Base-by-base conservation (phyloP, 1,140 invertebrate genomes). In the Drosophila murphyi region DNA sequence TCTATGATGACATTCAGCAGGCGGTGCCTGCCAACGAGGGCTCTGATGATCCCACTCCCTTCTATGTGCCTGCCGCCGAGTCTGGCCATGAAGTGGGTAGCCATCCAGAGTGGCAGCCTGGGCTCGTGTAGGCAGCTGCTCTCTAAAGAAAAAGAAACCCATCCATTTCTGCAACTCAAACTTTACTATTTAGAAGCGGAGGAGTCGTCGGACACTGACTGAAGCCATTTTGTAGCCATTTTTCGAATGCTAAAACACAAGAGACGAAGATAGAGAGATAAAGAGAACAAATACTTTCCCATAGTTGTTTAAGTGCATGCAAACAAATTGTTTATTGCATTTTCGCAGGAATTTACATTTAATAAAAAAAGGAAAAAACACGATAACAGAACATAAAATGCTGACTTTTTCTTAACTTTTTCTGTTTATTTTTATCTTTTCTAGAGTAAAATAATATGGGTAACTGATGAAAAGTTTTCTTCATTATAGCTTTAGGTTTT, bases 311-410 rank as follows among this genome's bases (percentile, higher is more conserved):
- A 88, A 88, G 83, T 89, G 85, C 83, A 88, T 89, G 80, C 80
- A 61, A 71, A 71, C 76, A 83, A 89, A 89, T 80, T 89, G 89
- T 89, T 89, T 89, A 89, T 89, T 89, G 89, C 85, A 89, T 89
- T 82, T 88, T 76, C 86, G 78, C 85, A 80, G 78, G 78, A 85
- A 89, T 76, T 88, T 88, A 73, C 69, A 64, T 69, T 61, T 72
- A 68, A 72, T 73, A 64, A 70, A 72, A 64, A 63, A 61, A 76
- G n/a, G n/a, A 51, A 29, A 37, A 32, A 29, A 70, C 71, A 32
- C 31, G 20, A 5, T 3, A 51, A n/a, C n/a, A 29, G 29, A 37
- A 59, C n/a, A 37, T 39, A 55, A 29, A 29, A 28, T 5, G 35
- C 29, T 5, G 5, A 7, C 4, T 34, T 1, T 45, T 20, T 37